Evolutionary conservation across 2,888 invertebrate genomes (phyloP).

Genomic region (Ophion costatus): DNA sequence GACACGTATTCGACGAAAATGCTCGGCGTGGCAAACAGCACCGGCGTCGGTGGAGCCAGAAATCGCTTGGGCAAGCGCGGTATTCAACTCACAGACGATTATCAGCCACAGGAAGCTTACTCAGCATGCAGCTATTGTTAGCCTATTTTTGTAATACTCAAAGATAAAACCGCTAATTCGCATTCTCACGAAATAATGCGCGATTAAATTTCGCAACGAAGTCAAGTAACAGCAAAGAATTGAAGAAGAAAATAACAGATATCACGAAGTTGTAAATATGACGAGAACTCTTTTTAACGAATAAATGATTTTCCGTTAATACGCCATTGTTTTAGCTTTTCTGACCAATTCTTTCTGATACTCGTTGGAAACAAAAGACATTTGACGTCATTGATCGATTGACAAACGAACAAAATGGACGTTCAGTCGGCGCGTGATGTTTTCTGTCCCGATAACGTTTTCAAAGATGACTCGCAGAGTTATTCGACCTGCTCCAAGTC

Average conservation of each 20-base stretch:
- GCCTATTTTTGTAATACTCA: slow-evolving; percentile 26
- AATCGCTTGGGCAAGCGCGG: slow-evolving; percentile 77
- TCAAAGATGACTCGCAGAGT: slow-evolving; percentile 1
- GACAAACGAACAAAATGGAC: slow-evolving; percentile 27
- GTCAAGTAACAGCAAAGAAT: slow-evolving; percentile 5
- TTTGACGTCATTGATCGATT: not conserved
- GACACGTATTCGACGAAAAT: slow-evolving; percentile 82
- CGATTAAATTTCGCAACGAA: slow-evolving; percentile 28
- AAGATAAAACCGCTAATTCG: slow-evolving; percentile 23
- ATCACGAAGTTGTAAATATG: slow-evolving; percentile 62
- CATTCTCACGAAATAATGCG: slow-evolving; percentile 36
- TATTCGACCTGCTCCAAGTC: slow-evolving; percentile 17
- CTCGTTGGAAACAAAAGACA: slow-evolving; percentile 20
- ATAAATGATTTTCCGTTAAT: slow-evolving; percentile 62
- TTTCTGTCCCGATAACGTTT: slow-evolving; percentile 4
- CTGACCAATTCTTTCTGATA: not conserved
- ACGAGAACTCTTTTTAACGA: slow-evolving; percentile 56
- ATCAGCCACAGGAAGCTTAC: slow-evolving; percentile 70
- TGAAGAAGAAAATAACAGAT: slow-evolving; percentile 23
- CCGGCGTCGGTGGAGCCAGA: slow-evolving; percentile 71
- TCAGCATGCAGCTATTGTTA: slow-evolving; percentile 73
- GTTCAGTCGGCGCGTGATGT: slow-evolving; percentile 2
- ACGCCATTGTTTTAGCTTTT: not conserved
- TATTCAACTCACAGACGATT: slow-evolving; percentile 75
- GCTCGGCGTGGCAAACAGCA: slow-evolving; percentile 66